Evolutionary conservation across 2,888 invertebrate species (phyloP), one percentile per base, ranked within the genome.

Genomic region (Drosophila diplacantha): DNA sequence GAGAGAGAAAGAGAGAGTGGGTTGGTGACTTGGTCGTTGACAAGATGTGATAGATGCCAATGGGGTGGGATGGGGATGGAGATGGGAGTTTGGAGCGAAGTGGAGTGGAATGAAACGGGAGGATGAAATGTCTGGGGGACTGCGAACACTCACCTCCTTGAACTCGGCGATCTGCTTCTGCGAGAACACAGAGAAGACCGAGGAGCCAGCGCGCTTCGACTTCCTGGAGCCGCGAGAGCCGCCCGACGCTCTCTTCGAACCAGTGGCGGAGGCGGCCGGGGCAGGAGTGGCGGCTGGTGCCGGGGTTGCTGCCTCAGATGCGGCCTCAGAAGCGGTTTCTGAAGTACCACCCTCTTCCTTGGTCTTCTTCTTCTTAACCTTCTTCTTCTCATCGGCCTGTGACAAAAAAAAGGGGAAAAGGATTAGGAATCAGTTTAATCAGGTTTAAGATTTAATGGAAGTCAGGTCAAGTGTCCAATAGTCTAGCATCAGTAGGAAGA

Each of bases 181-280:
- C 85, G 96, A 93, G 93, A 97, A 97, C 94, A 96, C 96, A 88
- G 96, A 96, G 93, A 97, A 97, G 89, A 97, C 96, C 91, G 96
- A 96, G 91, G 96, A 96, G 85, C 96, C 96, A 75, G 88, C 95
- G 92, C 89, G 96, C 93, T 96, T 96, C 85, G 94, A 94, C 88
- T 91, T 92, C 77, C 83, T 87, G 66, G 88, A 88, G 75, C 89
- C 89, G 71, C 89, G 86, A 65, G 91, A 91, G 88, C 93, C 93
- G 83, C 92, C 92, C 89, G 94, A 95, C 83, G 95, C 94, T 82
- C 95, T 93, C 85, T 95, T 94, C 75, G 94, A 94, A 84, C 93
- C 92, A 87, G 95, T 91, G 81, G 91, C 91, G 71, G 92, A 91
- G 76, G 91, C 90, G 56, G 71, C 80, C 82, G 93, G 91, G 76